These are phyloP conservation scores for Chrosomus eos DNA, from an alignment of 2,797 vertebrate species.

Conservation along the genomic window DNA sequence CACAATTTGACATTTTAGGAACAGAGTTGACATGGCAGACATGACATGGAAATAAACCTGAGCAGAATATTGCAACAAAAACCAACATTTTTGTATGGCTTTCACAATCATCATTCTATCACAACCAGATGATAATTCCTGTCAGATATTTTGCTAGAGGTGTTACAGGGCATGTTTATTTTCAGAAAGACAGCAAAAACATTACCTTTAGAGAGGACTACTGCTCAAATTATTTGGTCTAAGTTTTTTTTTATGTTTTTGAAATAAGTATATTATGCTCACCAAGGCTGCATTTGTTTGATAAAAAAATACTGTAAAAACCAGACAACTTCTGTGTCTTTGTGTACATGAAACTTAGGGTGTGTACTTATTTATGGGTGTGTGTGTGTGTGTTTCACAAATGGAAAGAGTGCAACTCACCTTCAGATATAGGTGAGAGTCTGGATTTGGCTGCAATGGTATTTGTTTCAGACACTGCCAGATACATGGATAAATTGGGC, in stretches of 20 bases:
- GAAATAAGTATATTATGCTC: neutral
- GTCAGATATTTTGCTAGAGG: neutral
- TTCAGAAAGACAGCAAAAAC: neutral
- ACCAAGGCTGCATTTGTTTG: neutral
- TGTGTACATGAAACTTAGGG: neutral
- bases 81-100: neutral
- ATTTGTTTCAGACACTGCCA: conserved; percentile 51
- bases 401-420: conserved; percentile 70
- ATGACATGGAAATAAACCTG: neutral
- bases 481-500: conserved; percentile 53
- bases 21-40: no score
- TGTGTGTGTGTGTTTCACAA: neutral
- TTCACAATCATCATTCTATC: conserved; percentile 56
- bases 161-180: neutral
- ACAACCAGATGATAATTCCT: neutral
- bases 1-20: neutral
- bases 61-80: neutral
- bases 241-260: neutral
- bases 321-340: neutral
- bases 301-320: neutral
- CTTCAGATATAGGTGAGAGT: conserved; percentile 77
- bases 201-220: neutral
- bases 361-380: conserved; percentile 9
- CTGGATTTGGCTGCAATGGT: conserved; percentile 46
- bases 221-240: neutral